Base-by-base conservation (phyloP, 2,113 vertebrate species). In the Empidonax traillii region DNA sequence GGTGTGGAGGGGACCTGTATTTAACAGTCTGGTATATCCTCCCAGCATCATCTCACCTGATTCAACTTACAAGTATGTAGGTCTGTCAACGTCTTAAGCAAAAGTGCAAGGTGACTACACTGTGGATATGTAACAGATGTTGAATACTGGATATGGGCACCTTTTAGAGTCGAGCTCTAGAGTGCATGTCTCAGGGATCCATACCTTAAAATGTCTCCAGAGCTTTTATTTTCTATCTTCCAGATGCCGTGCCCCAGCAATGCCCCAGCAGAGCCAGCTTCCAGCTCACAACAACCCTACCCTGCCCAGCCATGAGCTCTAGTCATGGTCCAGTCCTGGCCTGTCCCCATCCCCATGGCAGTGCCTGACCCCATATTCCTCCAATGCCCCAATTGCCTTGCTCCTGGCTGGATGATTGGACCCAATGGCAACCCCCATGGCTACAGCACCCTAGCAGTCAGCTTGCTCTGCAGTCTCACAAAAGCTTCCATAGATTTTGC, bases 201-300 rank as follows among this genome's bases (percentile, higher is more conserved):
- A 28, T 19, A 53, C 4, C 16, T 41, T 51, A 25, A 84, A 69
- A 35, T 8, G 5, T 9, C 11, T 52, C 10, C 30, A 79, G 39
- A 49, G 67, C 3, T 30, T 43, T 39, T 30, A 14, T 47, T 74
- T 85, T 74, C 30, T 58, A 2, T n/a, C 19, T 74, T 75, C 24
- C 37, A 44, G 16, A 31, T 49, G 41, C 43, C 14, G 18, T 71
- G 10, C 5, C 33, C 17, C 27, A 79, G 10, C 0, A 3, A 21
- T 11, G 13, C 4, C 0, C 1, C 28, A 68, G 1, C 0, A 65
- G 19, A 22, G 5, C 1, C 1, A 0, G 13, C n/a, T 5, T 87
- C 10, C 44, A 31, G 12, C 12, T 59, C 15, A 11, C 63, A 41
- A 8, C 3, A 12, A 19, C 25, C 37, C 27, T 51, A 6, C 8